Percentiles rank a stretch among this genome's conserved stretches.
Conservation (phyloP, 2,113 vertebrate species). For the Myiozetetes cayanensis region DNA sequence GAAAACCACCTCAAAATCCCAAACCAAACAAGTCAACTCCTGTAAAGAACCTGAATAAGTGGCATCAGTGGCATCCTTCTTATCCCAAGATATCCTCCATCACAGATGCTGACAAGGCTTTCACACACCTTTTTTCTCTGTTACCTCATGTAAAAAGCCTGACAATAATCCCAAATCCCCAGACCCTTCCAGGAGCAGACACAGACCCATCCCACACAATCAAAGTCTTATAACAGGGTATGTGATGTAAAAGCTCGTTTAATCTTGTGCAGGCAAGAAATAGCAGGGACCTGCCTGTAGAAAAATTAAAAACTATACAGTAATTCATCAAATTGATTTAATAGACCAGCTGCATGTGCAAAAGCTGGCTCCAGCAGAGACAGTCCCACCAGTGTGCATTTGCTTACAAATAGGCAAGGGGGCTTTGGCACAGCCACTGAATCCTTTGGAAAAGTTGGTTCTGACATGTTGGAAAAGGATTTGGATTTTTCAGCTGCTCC, state of each 20-base stretch:
- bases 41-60: background rate
- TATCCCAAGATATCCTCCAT: background rate
- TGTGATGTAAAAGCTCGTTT: background rate
- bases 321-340: conserved; percentile 57
- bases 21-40: background rate
- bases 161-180: background rate
- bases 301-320: background rate
- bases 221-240: background rate
- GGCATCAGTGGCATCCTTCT: background rate
- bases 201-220: background rate
- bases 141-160: background rate
- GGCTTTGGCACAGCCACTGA: conserved; percentile 27
- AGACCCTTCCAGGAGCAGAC: background rate
- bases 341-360: conserved; percentile 32
- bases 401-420: conserved; percentile 26
- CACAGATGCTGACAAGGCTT: background rate
- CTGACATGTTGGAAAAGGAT: conserved; percentile 23
- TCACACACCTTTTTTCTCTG: background rate
- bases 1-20: background rate
- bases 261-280: conserved; percentile 47
- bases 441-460: conserved; percentile 34
- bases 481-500: conserved; percentile 10
- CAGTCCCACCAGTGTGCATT: background rate
- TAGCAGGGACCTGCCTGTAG: background rate
- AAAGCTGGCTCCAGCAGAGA: conserved; percentile 4